phyloP scores from a whole-genome alignment of 2,113 vertebrate genomes.

The Istiophorus platypterus region DNA sequence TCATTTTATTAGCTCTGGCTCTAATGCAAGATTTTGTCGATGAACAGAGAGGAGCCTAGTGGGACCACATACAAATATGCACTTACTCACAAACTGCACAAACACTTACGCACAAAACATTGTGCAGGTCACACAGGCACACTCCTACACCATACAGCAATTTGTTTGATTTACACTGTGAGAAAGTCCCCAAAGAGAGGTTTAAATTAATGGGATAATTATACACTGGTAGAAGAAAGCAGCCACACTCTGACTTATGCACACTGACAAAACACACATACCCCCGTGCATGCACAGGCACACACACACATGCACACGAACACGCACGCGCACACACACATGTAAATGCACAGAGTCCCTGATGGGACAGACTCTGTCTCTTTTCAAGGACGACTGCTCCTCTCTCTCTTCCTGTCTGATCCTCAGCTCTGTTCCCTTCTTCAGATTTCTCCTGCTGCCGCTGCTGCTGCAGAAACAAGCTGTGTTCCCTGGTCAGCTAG shows the following conservation, averaged over 20 bases:
- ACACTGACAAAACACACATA: slow-evolving; percentile 51
- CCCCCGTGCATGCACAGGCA: slow-evolving; percentile 2
- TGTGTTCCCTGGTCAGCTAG: slow-evolving; percentile 46
- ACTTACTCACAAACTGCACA: slow-evolving; percentile 24
- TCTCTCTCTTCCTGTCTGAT: slow-evolving; percentile 44
- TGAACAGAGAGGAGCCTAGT: slow-evolving; percentile 4
- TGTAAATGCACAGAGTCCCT: slow-evolving; percentile 17
- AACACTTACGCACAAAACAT: slow-evolving; percentile 16
- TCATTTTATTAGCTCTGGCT: slow-evolving; percentile 28
- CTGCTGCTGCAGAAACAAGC: slow-evolving; percentile 53
- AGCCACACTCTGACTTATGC: slow-evolving; percentile 75
- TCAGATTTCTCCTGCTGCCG: slow-evolving; percentile 26
- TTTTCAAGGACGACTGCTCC: slow-evolving; percentile 51
- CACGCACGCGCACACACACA: slow-evolving; percentile 6
- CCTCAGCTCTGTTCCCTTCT: slow-evolving; percentile 35
- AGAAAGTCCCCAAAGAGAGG: slow-evolving; percentile 69
- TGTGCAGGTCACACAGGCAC: slow-evolving; percentile 24
- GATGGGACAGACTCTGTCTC: slow-evolving; percentile 47
- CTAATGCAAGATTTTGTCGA: slow-evolving; percentile 1
- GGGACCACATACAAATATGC: slow-evolving; percentile 26
- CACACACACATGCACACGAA: neutral
- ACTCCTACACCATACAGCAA: slow-evolving; percentile 11
- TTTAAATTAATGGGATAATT: slow-evolving; percentile 82
- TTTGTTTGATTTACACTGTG: slow-evolving; percentile 75
- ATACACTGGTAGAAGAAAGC: slow-evolving; percentile 69